Percentiles rank a stretch among this genome's conserved stretches.
Conservation (phyloP, 2,797 vertebrate species). For the Lagothrix lagotricha region DNA sequence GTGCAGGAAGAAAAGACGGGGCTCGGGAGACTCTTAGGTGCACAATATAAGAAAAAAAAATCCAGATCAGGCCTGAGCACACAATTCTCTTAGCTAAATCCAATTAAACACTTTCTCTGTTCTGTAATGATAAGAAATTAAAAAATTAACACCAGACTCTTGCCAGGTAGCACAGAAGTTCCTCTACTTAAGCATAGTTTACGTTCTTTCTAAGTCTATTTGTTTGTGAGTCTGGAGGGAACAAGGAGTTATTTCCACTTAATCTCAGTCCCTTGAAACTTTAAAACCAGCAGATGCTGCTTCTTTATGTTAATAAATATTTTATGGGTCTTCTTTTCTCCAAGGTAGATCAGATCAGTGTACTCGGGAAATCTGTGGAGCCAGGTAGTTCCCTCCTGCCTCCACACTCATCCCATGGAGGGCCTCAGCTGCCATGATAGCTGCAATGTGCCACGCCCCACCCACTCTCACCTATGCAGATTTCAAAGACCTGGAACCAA, state of each 20-base stretch:
- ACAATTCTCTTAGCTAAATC: neutral
- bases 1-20: neutral
- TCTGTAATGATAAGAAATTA: conserved; percentile 2
- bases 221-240: neutral
- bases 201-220: neutral
- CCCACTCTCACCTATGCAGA: neutral
- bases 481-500: neutral
- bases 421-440: neutral
- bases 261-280: neutral
- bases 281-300: neutral
- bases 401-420: neutral
- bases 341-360: neutral
- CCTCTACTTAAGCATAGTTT: neutral
- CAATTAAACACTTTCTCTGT: neutral
- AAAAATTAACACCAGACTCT: conserved; percentile 3
- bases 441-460: too few relatives aligned
- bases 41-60: neutral
- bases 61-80: neutral
- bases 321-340: neutral
- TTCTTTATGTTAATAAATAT: neutral
- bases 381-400: neutral
- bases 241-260: neutral
- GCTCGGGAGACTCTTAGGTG: neutral
- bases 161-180: neutral
- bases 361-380: neutral